These are phyloP conservation scores for Pseudomugil gertrudae DNA, from an alignment of 2,797 vertebrate species.

Conservation along the genomic window DNA sequence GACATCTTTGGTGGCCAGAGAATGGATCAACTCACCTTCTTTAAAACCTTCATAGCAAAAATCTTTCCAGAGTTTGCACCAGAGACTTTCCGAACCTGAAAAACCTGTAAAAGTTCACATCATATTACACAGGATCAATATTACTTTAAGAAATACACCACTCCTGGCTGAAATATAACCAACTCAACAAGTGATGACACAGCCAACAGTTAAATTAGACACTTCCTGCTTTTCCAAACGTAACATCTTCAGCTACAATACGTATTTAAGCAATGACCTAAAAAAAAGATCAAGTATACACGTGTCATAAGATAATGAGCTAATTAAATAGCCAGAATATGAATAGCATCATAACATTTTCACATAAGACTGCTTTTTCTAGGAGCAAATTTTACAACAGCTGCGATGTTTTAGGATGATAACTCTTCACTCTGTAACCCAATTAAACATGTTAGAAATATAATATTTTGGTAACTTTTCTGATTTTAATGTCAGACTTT, in stretches of 20 bases:
- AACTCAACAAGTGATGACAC: not conserved
- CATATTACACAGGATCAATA: not conserved
- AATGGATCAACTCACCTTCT: constrained; percentile 85
- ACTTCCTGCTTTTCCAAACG: not conserved
- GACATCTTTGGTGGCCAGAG: not conserved
- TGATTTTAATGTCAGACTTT: not conserved
- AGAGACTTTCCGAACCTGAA: constrained; percentile 94
- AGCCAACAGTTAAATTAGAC: not conserved
- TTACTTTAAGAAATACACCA: not conserved
- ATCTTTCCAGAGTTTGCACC: constrained; percentile 92
- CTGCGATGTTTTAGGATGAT: no score
- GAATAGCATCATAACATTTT: no score
- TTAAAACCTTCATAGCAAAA: constrained; percentile 98
- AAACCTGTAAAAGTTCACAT: constrained; percentile 82
- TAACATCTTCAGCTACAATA: not conserved
- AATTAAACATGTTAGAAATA: no score
- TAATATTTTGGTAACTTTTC: not conserved
- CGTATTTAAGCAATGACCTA: no score
- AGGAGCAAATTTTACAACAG: no score
- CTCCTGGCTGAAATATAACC: not conserved
- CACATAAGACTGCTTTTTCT: no score
- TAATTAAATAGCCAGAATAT: no score
- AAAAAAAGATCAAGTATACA: no score
- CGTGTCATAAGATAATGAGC: no score
- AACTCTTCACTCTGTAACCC: no score